phyloP scores from a whole-genome alignment of 2,888 invertebrate species.

The Malacosoma neustria region DNA sequence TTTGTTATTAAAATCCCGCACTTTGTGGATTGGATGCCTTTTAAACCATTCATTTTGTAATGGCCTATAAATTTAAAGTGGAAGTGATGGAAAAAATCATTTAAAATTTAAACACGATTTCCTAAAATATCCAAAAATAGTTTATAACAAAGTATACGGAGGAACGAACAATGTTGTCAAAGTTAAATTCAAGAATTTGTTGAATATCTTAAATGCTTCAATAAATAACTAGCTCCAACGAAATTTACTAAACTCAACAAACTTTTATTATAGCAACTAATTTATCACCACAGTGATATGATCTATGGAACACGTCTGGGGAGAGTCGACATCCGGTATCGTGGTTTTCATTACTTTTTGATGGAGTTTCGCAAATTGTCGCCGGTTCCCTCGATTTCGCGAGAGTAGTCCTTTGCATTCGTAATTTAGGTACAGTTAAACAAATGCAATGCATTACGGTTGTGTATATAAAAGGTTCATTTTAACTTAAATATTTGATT shows the following conservation, averaged over 20 bases:
- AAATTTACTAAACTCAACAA: conserved; percentile 15
- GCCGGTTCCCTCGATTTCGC: conserved; percentile 9
- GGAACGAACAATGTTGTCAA: too few species aligned
- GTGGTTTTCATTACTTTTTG: conserved; percentile 27
- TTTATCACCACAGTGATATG: conserved; percentile 46
- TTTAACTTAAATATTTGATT: too few species aligned
- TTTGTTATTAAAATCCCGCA: conserved; percentile 7
- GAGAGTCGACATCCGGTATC: conserved; percentile 22
- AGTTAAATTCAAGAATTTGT: too few species aligned
- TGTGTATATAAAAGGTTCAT: too few species aligned
- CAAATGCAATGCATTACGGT: neutral
- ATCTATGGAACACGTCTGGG: conserved; percentile 35
- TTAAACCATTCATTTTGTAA: too few species aligned
- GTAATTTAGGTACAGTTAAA: neutral
- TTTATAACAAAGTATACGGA: too few species aligned
- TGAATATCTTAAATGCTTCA: too few species aligned
- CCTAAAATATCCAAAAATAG: too few species aligned
- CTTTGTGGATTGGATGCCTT: conserved; percentile 3
- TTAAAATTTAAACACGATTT: too few species aligned
- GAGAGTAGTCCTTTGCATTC: neutral
- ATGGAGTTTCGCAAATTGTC: conserved; percentile 29
- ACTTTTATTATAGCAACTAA: conserved; percentile 41
- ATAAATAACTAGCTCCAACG: too few species aligned
- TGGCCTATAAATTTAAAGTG: too few species aligned
- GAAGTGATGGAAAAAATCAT: too few species aligned